Evolutionary conservation across 2,113 vertebrate genomes (phyloP).

Genomic region (Stigmatopora argus): DNA sequence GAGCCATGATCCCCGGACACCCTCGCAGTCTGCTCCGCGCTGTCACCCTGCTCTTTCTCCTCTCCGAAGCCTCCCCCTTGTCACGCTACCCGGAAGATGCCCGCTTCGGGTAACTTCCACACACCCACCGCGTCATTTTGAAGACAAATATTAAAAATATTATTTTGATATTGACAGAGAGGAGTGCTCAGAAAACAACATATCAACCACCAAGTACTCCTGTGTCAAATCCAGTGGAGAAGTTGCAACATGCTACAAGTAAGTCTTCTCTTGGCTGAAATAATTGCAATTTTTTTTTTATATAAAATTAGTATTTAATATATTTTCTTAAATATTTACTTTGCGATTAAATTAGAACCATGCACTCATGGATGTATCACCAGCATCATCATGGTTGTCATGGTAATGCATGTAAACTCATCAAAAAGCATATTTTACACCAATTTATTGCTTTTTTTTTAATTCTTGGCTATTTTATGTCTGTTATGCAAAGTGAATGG

Average conservation of each 20-base stretch:
- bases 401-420: too few relatives aligned
- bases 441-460: too few relatives aligned
- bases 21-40: constrained; percentile 46
- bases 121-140: too few relatives aligned
- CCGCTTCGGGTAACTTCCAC: constrained; percentile 70
- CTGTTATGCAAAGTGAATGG: too few relatives aligned
- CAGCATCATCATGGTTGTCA: too few relatives aligned
- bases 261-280: constrained; percentile 7
- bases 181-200: constrained; percentile 83
- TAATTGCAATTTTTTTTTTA: not conserved
- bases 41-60: constrained; percentile 59
- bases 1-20: constrained; percentile 51
- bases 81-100: constrained; percentile 81
- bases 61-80: constrained; percentile 78
- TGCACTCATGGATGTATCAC: too few relatives aligned
- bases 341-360: too few relatives aligned
- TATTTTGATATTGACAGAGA: constrained; percentile 64
- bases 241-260: constrained; percentile 90
- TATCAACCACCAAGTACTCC: constrained; percentile 85
- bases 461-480: too few relatives aligned
- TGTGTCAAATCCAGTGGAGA: constrained; percentile 85
- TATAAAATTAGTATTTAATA: too few relatives aligned
- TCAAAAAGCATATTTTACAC: too few relatives aligned
- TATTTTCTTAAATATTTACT: too few relatives aligned
- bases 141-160: not conserved